Conservation (phyloP, 1,140 invertebrate genomes). For the Lordiphosa stackelbergi region DNA sequence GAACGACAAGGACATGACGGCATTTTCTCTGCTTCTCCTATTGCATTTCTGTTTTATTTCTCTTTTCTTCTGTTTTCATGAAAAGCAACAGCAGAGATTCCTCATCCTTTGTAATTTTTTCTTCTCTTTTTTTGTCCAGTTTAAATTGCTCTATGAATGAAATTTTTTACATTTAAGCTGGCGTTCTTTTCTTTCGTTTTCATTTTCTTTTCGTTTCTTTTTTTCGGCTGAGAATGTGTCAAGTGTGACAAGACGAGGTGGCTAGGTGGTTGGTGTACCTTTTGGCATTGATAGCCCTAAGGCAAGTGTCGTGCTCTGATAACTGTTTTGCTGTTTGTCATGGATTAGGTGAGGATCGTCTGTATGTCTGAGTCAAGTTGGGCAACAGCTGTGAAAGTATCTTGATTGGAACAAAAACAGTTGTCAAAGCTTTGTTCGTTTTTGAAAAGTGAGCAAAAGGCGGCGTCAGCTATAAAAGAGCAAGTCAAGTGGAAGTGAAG, state of each 20-base stretch:
- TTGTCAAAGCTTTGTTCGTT: slow-evolving; percentile 29
- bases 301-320: slow-evolving; percentile 34
- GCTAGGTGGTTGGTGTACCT: slow-evolving; percentile 41
- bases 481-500: slow-evolving; percentile 16
- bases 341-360: slow-evolving; percentile 29
- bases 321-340: slow-evolving; percentile 27
- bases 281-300: slow-evolving; percentile 56
- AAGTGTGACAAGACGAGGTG: slow-evolving; percentile 52
- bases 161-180: slow-evolving; percentile 69
- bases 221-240: slow-evolving; percentile 28
- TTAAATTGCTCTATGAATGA: slow-evolving; percentile 71
- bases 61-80: too few relatives aligned
- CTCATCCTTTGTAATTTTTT: slow-evolving; percentile 19
- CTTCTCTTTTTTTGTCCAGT: slow-evolving; percentile 52
- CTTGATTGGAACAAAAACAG: slow-evolving; percentile 43
- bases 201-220: slow-evolving; percentile 13
- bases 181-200: slow-evolving; percentile 43
- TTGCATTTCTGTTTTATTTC: slow-evolving; percentile 16
- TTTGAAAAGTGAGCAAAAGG: slow-evolving; percentile 7
- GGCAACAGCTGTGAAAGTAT: slow-evolving; percentile 42
- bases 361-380: slow-evolving; percentile 25
- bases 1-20: slow-evolving; percentile 68
- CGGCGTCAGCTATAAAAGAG: slow-evolving; percentile 38
- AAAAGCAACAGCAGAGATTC: slow-evolving; percentile 48
- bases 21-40: slow-evolving; percentile 41